These are phyloP conservation scores for Calyptommatus sinebrachiatus DNA, from an alignment of 2,113 vertebrate species.

Conservation along the genomic window DNA sequence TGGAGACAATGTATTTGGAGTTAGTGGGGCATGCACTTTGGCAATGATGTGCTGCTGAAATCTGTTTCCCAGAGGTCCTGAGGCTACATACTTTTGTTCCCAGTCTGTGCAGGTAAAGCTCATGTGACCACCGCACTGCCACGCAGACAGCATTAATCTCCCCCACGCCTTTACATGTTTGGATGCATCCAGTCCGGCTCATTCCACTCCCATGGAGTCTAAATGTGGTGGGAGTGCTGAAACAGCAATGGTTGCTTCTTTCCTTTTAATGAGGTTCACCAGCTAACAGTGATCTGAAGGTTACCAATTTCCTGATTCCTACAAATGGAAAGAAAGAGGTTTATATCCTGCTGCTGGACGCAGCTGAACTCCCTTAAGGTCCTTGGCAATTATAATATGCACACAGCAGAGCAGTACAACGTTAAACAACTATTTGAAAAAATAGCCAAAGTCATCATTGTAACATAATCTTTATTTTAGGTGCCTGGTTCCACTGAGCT, in stretches of 20 bases:
- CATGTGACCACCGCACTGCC: too few species aligned
- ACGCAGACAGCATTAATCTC: too few species aligned
- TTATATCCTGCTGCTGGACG: not conserved
- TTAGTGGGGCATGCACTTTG: too few species aligned
- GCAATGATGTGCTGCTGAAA: too few species aligned
- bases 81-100: too few species aligned
- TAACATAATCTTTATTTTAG: not conserved
- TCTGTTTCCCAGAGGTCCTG: too few species aligned
- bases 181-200: too few species aligned
- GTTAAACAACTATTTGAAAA: not conserved
- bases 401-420: not conserved
- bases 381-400: not conserved
- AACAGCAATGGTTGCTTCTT: constrained; percentile 8
- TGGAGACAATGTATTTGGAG: too few species aligned
- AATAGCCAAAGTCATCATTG: not conserved
- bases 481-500: not conserved
- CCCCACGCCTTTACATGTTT: too few species aligned
- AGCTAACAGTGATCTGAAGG: not conserved
- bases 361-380: not conserved
- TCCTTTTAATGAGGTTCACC: not conserved
- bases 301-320: not conserved
- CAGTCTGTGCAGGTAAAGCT: too few species aligned
- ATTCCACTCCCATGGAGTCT: too few species aligned
- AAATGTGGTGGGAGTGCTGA: too few species aligned
- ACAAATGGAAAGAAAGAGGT: not conserved